These are phyloP conservation scores for Leptosomus discolor DNA, from an alignment of 2,113 vertebrate species.

Conservation along the genomic window DNA sequence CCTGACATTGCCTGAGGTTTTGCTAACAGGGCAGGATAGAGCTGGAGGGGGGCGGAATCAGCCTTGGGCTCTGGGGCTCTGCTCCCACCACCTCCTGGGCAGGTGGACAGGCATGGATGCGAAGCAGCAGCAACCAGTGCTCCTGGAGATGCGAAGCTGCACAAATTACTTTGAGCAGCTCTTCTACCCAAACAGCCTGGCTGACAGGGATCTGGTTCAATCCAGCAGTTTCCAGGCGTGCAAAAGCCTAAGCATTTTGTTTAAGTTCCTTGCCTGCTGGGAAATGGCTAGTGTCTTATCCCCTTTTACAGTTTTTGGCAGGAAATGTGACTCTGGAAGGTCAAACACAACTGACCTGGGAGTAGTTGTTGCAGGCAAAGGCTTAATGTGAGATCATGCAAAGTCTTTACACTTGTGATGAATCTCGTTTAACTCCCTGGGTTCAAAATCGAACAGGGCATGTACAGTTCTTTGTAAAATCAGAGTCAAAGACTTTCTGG, in stretches of 20 bases:
- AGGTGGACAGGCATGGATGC: background rate
- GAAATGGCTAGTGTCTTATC: background rate
- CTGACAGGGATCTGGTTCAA: background rate
- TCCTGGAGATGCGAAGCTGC: background rate
- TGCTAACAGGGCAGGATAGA: background rate
- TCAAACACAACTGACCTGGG: background rate
- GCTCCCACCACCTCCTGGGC: background rate
- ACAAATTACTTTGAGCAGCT: background rate
- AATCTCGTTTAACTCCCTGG: background rate
- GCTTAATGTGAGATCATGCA: background rate
- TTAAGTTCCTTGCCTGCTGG: conserved; percentile 40
- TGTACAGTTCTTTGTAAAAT: background rate
- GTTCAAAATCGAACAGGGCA: background rate
- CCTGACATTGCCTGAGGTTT: background rate
- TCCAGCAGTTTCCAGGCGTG: background rate
- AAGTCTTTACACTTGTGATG: background rate
- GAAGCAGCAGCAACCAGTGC: background rate
- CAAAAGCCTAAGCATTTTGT: background rate
- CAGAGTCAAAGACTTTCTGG: background rate
- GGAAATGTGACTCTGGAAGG: conserved; percentile 12
- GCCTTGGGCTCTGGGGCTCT: background rate
- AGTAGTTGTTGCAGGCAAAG: background rate
- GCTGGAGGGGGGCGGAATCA: background rate
- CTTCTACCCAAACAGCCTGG: background rate
- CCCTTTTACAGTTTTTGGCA: conserved; percentile 7